Evolutionary conservation across 2,888 invertebrate species (phyloP).

Genomic region (Caenorhabditis sp.): DNA sequence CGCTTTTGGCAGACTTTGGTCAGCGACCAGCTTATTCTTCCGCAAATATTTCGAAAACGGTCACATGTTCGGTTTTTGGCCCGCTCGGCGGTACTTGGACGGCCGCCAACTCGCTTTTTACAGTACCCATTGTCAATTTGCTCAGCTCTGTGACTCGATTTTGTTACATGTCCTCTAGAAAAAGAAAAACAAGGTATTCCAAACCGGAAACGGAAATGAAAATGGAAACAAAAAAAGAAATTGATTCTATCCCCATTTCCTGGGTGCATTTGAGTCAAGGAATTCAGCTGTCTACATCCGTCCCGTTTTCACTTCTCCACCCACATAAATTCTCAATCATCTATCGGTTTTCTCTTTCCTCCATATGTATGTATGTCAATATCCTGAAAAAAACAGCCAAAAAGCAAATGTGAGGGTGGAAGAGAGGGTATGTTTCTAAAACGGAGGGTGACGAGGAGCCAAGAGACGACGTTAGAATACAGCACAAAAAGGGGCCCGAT

Average conservation of each 20-base stretch:
- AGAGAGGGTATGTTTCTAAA: constrained; percentile 52
- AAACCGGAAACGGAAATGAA: too few relatives aligned
- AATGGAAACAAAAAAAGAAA: background rate
- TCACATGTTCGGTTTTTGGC: constrained; percentile 52
- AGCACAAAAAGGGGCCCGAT: background rate
- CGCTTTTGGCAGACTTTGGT: background rate
- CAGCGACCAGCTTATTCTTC: constrained; percentile 19
- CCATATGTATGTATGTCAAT: background rate
- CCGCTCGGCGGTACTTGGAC: constrained; percentile 25
- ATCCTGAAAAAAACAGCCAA: background rate
- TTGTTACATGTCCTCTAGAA: too few relatives aligned
- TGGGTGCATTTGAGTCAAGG: background rate
- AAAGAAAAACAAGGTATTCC: background rate
- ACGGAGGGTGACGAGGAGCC: background rate
- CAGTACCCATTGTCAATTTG: background rate
- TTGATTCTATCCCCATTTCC: background rate
- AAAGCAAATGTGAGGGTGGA: constrained; percentile 21
- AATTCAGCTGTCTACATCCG: background rate
- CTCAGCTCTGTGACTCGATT: too few relatives aligned
- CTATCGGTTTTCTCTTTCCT: background rate
- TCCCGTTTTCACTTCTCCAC: too few relatives aligned
- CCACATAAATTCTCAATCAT: constrained; percentile 2
- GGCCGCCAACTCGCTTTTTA: constrained; percentile 33
- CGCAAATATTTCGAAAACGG: constrained; percentile 56
- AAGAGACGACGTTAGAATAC: background rate